Base-by-base conservation (phyloP, 2,113 vertebrate species). In the Upupa epops region DNA sequence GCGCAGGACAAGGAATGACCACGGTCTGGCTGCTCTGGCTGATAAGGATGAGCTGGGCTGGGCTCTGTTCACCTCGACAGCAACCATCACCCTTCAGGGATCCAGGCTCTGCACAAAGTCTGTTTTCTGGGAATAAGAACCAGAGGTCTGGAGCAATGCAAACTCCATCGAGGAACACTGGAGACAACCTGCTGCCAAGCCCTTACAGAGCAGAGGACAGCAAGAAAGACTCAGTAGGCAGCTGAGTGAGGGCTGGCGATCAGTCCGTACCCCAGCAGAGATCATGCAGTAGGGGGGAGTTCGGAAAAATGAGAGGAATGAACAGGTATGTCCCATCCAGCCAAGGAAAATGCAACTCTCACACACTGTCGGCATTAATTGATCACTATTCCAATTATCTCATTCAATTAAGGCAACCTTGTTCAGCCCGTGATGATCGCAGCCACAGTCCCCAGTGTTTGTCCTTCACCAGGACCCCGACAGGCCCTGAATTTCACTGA, bases 301-400 rank as follows among this genome's bases (percentile, higher is more conserved):
- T 49, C 18, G 36, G 51, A 65, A 63, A 61, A 19, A 28, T 40
- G 31, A 49, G 25, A 37, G 51, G 29, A 66, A 63, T 54, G 72
- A 49, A 80, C 5, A 17, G 1, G 0, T 28, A 9, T 8, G 49
- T 21, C 60, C 28, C 20, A 1, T 8, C 1, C 3, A 42, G 60
- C 34, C 60, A 26, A 64, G 65, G 40, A 28, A 37, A 66, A 40
- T 52, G 17, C 26, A 9, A 1, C 34, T 42, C 37, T 68, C 14
- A 42, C 0, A 7, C 59, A 65, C 13, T 0, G 12, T 42, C 82
- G 66, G 55, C 71, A 61, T 46, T 5, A 82, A 17, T 1, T 58
- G 45, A 60, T 71, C 17, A 14, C 36, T 42, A 7, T 59, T 63
- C 59, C 66, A 71, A 80, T 76, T 51, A 2, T 6, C 49, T 45